A percentile compares a stretch with the other conserved stretches of the same genome.
phyloP scores from a whole-genome alignment of 2,113 vertebrate species.

The Aphyosemion australe region DNA sequence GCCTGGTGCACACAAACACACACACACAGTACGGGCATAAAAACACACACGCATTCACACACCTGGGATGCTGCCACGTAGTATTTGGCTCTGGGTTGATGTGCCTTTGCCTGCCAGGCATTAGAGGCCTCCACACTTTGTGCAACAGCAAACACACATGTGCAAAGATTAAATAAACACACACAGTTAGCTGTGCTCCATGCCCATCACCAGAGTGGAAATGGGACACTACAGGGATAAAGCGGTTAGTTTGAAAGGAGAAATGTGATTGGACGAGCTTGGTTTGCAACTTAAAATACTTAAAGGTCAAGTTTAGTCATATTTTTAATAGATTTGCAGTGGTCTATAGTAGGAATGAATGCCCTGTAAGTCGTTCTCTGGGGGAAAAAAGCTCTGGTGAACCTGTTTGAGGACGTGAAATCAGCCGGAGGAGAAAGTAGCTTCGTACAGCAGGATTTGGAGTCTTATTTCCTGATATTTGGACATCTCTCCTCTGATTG shows the following conservation, averaged over 20 bases:
- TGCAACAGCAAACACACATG: conserved; percentile 23
- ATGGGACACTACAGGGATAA: conserved; percentile 30
- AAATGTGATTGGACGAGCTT: conserved; percentile 12
- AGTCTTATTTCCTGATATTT: too few relatives aligned
- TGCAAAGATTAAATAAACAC: conserved; percentile 31
- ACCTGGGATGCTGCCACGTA: conserved; percentile 50
- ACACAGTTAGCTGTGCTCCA: conserved; percentile 34
- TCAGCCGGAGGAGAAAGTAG: too few relatives aligned
- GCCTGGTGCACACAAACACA: conserved; percentile 10
- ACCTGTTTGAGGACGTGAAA: too few relatives aligned
- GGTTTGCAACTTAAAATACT: too few relatives aligned
- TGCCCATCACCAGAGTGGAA: conserved; percentile 42
- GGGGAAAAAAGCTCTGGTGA: too few relatives aligned
- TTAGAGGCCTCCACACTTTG: conserved; percentile 40
- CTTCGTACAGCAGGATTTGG: too few relatives aligned
- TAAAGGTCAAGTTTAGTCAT: too few relatives aligned
- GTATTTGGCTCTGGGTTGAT: conserved; percentile 41
- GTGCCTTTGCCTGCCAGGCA: conserved; percentile 31
- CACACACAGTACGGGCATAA: conserved; percentile 15
- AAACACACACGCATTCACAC: conserved; percentile 33
- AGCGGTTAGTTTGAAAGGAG: neutral
- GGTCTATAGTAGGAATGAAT: too few relatives aligned
- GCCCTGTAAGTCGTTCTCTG: too few relatives aligned
- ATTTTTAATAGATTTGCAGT: too few relatives aligned
- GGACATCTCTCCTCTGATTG: too few relatives aligned